Conservation (phyloP, 2,113 vertebrate species). For the Triplophysa rosa region DNA sequence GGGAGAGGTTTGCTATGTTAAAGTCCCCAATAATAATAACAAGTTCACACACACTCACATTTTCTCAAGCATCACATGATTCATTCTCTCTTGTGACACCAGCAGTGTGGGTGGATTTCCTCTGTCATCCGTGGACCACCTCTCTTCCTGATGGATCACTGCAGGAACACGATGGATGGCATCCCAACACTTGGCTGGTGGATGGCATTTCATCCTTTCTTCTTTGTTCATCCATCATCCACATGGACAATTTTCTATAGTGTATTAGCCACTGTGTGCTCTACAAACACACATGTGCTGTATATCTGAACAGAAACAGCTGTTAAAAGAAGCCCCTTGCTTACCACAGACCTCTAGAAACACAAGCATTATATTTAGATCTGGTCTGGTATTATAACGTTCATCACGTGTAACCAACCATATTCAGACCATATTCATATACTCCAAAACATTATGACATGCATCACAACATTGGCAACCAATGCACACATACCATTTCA, state of each 20-base stretch:
- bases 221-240: constrained; percentile 61
- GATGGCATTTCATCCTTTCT: constrained; percentile 62
- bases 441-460: too few species aligned
- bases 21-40: too few species aligned
- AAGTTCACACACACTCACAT: constrained; percentile 6
- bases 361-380: not conserved
- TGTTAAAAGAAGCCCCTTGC: not conserved
- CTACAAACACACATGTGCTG: constrained; percentile 36
- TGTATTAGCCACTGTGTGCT: not conserved
- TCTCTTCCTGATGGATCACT: constrained; percentile 66
- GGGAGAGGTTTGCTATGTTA: too few species aligned
- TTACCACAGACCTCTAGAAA: not conserved
- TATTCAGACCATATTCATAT: too few species aligned
- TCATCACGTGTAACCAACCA: too few species aligned
- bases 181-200: constrained; percentile 40
- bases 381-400: not conserved
- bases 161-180: constrained; percentile 60
- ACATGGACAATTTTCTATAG: constrained; percentile 58
- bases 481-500: too few species aligned
- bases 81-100: constrained; percentile 54
- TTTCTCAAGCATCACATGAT: constrained; percentile 38
- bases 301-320: constrained; percentile 2
- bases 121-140: constrained; percentile 61
- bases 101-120: constrained; percentile 47
- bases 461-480: too few species aligned